A percentile compares a stretch with the other conserved stretches of the same genome.
phyloP scores from a whole-genome alignment of 2,113 vertebrate species.

The Xenus cinereus region DNA sequence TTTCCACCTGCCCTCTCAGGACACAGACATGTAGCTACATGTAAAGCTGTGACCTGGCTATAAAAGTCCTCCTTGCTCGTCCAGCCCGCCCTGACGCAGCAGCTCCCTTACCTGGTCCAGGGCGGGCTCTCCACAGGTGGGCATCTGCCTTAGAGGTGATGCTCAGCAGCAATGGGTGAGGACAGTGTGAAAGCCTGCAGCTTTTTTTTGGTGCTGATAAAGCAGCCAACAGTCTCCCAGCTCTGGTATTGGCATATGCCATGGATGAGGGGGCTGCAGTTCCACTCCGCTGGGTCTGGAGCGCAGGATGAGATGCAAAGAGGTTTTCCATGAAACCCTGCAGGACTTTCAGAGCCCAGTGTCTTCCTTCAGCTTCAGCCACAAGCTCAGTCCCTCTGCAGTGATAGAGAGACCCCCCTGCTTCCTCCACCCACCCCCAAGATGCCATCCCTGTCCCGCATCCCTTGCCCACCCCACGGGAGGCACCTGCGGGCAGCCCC shows the following conservation, averaged over 20 bases:
- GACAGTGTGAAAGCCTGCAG: accelerated
- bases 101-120: background rate
- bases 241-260: accelerated
- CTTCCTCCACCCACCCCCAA: accelerated
- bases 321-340: background rate
- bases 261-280: accelerated
- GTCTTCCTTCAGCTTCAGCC: background rate
- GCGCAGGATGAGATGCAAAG: background rate
- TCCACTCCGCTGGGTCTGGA: background rate
- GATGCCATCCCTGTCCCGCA: accelerated
- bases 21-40: accelerated
- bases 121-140: accelerated
- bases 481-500: background rate
- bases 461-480: accelerated
- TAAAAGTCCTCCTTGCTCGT: background rate
- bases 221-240: background rate
- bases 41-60: background rate
- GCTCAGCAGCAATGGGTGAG: background rate
- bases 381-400: background rate
- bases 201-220: background rate
- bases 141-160: background rate
- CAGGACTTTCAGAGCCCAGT: accelerated
- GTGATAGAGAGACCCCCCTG: background rate
- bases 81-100: background rate
- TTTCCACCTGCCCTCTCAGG: background rate